These are phyloP conservation scores for Cephalopachus bancanus DNA, from an alignment of 2,797 vertebrate genomes.

Conservation along the genomic window DNA sequence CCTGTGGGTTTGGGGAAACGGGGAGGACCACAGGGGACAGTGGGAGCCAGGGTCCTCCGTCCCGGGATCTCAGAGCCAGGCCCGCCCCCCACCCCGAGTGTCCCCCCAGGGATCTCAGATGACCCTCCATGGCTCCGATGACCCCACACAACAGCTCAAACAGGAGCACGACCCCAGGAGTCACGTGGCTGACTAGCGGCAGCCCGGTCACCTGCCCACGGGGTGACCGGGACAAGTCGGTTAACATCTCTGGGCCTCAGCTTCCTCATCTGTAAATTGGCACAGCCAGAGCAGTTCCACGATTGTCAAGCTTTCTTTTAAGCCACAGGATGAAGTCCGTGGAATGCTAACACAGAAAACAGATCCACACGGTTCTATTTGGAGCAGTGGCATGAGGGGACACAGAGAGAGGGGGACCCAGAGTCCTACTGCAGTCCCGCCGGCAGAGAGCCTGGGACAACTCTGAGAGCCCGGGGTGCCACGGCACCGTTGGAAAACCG, in stretches of 20 bases:
- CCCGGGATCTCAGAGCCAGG: not conserved
- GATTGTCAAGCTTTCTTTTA: not conserved
- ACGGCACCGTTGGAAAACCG: not conserved
- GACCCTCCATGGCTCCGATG: not conserved
- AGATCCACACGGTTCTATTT: not conserved
- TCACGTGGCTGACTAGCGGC: not conserved
- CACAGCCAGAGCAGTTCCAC: not conserved
- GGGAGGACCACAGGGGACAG: fast-evolving
- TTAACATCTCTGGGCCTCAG: not conserved
- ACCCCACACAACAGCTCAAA: not conserved
- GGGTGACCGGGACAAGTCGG: not conserved
- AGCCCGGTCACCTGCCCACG: not conserved
- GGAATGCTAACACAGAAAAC: not conserved
- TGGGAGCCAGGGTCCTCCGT: not conserved
- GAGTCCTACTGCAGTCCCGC: not conserved
- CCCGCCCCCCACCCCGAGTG: not conserved
- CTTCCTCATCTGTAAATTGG: not conserved
- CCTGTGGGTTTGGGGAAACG: not conserved
- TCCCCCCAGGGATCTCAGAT: not conserved
- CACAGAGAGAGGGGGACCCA: not conserved
- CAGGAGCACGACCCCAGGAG: not conserved
- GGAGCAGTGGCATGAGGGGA: not conserved
- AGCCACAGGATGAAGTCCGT: not conserved
- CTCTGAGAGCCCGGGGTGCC: not conserved
- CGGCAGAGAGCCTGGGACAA: not conserved